phyloP scores from a whole-genome alignment of 2,888 invertebrate genomes.

The Drosophila flavopinicola region DNA sequence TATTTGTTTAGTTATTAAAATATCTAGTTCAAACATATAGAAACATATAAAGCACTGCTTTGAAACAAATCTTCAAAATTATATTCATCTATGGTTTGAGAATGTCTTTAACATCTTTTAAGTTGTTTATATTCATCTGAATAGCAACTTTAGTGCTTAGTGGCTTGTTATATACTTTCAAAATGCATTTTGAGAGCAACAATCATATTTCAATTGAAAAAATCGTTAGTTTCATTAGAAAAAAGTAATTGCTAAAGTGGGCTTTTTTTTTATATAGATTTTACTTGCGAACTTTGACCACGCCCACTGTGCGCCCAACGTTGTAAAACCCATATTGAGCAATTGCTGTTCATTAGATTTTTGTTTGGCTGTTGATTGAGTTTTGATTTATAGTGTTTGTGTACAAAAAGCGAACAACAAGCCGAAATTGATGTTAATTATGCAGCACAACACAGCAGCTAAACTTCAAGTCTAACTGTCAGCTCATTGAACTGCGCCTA shows the following conservation, averaged over 20 bases:
- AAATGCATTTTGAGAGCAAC: background rate
- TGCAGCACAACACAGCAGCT: constrained; percentile 53
- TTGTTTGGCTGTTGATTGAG: constrained; percentile 41
- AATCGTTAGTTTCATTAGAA: constrained; percentile 2
- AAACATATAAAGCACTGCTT: too few species aligned
- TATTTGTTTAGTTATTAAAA: too few species aligned
- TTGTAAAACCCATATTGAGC: constrained; percentile 15
- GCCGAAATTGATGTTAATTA: constrained; percentile 67
- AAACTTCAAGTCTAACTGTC: constrained; percentile 47
- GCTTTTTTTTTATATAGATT: too few species aligned
- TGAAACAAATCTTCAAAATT: too few species aligned
- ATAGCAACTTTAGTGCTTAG: too few species aligned
- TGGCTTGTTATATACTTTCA: background rate
- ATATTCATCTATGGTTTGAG: too few species aligned
- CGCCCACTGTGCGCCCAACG: constrained; percentile 21
- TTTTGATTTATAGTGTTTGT: constrained; percentile 51
- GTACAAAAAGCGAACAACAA: constrained; percentile 37
- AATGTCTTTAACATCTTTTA: too few species aligned
- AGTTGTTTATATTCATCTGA: too few species aligned
- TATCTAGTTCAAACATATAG: too few species aligned
- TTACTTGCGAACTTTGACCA: background rate
- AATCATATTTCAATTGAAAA: background rate
- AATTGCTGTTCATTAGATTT: constrained; percentile 46
- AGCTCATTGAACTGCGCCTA: constrained; percentile 74
- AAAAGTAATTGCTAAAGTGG: constrained; percentile 2